Base-by-base conservation (phyloP, 1,140 invertebrate species). In the Drosophila pectinifera region DNA sequence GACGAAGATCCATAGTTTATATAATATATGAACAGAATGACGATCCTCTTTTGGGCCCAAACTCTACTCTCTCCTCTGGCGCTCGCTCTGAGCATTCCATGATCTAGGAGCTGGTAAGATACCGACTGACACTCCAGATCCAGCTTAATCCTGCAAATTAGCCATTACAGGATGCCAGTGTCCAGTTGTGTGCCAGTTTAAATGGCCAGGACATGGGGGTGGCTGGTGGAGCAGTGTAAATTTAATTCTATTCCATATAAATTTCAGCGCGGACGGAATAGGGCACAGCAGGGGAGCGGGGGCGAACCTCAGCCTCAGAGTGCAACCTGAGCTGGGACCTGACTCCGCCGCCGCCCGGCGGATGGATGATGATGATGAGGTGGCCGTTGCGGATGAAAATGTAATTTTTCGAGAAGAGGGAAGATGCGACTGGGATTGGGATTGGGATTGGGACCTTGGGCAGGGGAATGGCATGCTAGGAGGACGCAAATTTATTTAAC, bases 401-500 rank as follows among this genome's bases (percentile, higher is more conserved):
- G 49, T 6, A 18, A 42, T 38, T 58, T 28, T 28, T 42, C 28
- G 26, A 16, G 61, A 18, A 42, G 49, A 41, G 28, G 22, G 38
- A 14, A 22, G 20, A 42, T 41, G 59, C 2, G 7, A 42, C n/a
- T 20, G 43, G 14, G 24, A 20, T 16, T 49, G 31, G 13, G 38
- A 13, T 11, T 31, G 39, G 34, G 28, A 20, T 38, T 16, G n/a
- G 13, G 43, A 13, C 10, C 20, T 26, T 13, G 26, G 22, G 22
- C 38, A n/a, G 16, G 11, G 42, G n/a, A 26, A 56, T 43, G 24
- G 36, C 20, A 22, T 64, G 67, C 18, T 63, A 58, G 79, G 49
- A 59, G 38, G 70, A 65, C 53, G 64, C 81, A 80, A 85, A 84
- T 85, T 85, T 85, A 85, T 85, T 85, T 85, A 85, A 86, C 81